Base-by-base conservation (phyloP, 2,888 invertebrate genomes). In the Thalpophila matura region DNA sequence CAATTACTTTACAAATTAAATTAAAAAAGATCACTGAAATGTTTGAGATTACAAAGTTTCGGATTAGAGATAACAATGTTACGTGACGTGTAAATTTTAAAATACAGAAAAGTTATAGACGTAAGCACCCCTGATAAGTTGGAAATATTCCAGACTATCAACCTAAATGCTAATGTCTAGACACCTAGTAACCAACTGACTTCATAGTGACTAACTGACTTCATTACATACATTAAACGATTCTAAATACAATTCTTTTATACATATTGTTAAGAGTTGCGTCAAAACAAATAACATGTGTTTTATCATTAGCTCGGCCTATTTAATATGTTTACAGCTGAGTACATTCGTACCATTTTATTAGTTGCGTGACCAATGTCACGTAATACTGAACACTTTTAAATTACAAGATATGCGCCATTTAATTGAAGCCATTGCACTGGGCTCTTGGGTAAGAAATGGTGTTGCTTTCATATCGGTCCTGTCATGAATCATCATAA, bases 261-360 rank as follows among this genome's bases (percentile, higher is more conserved):
- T 14, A 50, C n/a, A 33, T 54, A 65, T 47, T 56, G 56, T 31
- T 20, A 46, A 42, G 57, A 45, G 64, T 67, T 62, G 66, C 50
- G 62, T 67, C 62, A 74, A 69, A 62, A 66, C 65, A 79, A 78
- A 69, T 51, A 73, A 71, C 63, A 69, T 62, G 45, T 73, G 68
- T 59, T 59, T 43, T 66, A 69, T 74, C 55, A 67, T 55, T 67
- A 55, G 58, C 55, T 71, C 35, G 64, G 58, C 79, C 77, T 77
- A 80, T 69, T 67, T 77, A 69, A 50, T 50, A 24, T 60, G 50
- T 60, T 62, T 51, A 74, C 78, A 75, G 65, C 72, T 75, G 80
- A 51, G 63, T 74, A 58, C 61, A 77, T 55, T 26, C 55, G 65
- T 77, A 69, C 38, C 9, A 49, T 31, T 50, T 57, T 61, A 59